A percentile compares a stretch with the other conserved stretches of the same genome.
Conservation (phyloP, 2,797 vertebrate species). For the Limosa lapponica region DNA sequence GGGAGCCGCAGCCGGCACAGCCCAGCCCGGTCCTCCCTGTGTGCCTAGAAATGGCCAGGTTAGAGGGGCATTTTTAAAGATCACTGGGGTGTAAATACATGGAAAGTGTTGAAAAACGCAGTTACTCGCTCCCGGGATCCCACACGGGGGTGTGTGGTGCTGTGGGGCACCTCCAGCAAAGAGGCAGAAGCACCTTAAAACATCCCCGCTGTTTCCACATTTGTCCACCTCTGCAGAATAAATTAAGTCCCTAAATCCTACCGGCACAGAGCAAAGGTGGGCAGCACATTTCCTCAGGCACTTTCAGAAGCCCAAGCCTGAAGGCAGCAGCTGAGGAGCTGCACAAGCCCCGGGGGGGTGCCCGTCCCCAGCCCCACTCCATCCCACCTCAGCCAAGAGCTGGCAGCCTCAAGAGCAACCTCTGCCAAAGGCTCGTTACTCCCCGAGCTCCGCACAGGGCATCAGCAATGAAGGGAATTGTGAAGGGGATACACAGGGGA, state of each 20-base stretch:
- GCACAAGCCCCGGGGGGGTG: not conserved
- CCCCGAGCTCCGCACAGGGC: not conserved
- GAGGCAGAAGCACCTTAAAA: not conserved
- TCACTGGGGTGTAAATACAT: accelerated
- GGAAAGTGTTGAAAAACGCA: not conserved
- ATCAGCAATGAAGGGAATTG: not conserved
- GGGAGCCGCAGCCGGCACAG: not conserved
- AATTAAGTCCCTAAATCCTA: not conserved
- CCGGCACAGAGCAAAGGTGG: accelerated
- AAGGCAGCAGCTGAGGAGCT: not conserved
- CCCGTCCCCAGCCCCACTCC: not conserved
- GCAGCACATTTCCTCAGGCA: not conserved
- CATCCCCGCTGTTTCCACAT: not conserved
- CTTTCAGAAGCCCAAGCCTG: not conserved
- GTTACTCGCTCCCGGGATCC: not conserved
- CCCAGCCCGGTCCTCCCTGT: accelerated
- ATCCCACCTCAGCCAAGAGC: not conserved
- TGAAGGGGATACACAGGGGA: not conserved
- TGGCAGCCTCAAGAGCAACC: not conserved
- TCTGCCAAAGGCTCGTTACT: not conserved
- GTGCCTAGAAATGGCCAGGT: accelerated
- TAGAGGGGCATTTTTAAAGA: not conserved
- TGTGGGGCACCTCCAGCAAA: not conserved
- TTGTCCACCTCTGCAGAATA: not conserved
- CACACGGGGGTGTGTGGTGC: accelerated